Percentiles rank a stretch among this genome's conserved stretches.
These are phyloP conservation scores for Ateles fusciceps DNA, from an alignment of 2,797 vertebrate genomes.

Conservation along the genomic window DNA sequence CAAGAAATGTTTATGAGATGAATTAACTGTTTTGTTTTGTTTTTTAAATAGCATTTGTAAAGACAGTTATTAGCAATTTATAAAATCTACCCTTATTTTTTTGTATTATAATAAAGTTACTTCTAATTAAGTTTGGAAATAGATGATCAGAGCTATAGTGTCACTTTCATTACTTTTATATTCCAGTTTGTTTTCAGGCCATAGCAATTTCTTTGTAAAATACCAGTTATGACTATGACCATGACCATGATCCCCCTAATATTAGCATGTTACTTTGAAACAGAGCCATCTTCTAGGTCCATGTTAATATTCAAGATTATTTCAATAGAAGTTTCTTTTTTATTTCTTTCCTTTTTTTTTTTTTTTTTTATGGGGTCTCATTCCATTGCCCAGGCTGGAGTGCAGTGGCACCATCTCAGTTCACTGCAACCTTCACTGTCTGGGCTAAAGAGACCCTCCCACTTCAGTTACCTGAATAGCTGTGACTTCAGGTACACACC, in stretches of 20 bases:
- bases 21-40: neutral
- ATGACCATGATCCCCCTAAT: neutral
- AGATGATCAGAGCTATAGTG: neutral
- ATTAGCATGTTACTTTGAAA: conserved; percentile 19
- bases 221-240: neutral
- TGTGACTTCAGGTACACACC: neutral
- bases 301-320: neutral
- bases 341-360: neutral
- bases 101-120: conserved; percentile 45
- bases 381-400: neutral
- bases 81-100: conserved; percentile 8
- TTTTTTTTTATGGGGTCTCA: neutral
- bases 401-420: neutral
- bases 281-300: neutral
- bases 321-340: too few relatives aligned
- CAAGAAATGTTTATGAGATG: conserved; percentile 18
- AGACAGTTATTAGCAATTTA: conserved; percentile 17
- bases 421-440: neutral
- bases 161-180: neutral
- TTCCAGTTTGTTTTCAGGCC: conserved; percentile 5
- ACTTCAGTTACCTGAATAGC: neutral
- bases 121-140: conserved; percentile 34
- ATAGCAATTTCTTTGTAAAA: conserved; percentile 32
- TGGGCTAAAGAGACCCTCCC: neutral
- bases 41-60: neutral